Percentiles rank a stretch among this genome's conserved stretches.
phyloP scores from a whole-genome alignment of 1,140 invertebrate genomes.

The Coelopa frigida region DNA sequence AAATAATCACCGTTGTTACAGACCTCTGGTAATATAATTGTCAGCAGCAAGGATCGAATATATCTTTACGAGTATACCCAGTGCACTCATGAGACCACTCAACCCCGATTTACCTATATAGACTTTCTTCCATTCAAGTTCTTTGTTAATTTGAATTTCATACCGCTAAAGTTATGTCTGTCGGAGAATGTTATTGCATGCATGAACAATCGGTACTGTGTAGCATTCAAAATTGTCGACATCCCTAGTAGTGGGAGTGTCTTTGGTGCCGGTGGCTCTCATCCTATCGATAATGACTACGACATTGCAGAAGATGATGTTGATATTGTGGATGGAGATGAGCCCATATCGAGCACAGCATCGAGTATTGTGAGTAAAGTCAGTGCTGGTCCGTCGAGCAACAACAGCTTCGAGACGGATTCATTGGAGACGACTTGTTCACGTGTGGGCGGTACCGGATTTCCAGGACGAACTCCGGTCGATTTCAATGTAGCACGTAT shows the following conservation, averaged over 20 bases:
- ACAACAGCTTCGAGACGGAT: conserved; percentile 40
- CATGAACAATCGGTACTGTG: conserved; percentile 37
- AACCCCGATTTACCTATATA: conserved; percentile 38
- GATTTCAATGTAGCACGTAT: conserved; percentile 40
- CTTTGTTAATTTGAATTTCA: conserved; percentile 39
- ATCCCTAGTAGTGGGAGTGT: conserved; percentile 21
- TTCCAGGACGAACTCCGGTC: conserved; percentile 31
- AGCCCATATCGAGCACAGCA: conserved; percentile 28
- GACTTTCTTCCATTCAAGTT: conserved; percentile 42
- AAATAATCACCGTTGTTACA: conserved; percentile 9
- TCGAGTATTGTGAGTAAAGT: conserved; percentile 35
- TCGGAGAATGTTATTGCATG: conserved; percentile 41
- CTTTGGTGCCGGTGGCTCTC: conserved; percentile 3
- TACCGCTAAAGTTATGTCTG: conserved; percentile 30
- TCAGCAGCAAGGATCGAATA: conserved; percentile 39
- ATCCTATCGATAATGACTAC: conserved; percentile 27
- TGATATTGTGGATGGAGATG: conserved; percentile 17
- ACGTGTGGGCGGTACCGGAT: conserved; percentile 17
- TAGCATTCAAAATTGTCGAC: conserved; percentile 40
- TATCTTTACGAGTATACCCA: conserved; percentile 41
- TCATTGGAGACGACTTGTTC: conserved; percentile 36
- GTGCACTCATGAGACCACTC: conserved; percentile 38
- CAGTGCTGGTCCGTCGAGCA: conserved; percentile 32
- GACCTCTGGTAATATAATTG: conserved; percentile 38
- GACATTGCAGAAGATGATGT: conserved; percentile 6